Evolutionary conservation across 2,888 invertebrate genomes (phyloP).

Genomic region (Spilarctia lutea): DNA sequence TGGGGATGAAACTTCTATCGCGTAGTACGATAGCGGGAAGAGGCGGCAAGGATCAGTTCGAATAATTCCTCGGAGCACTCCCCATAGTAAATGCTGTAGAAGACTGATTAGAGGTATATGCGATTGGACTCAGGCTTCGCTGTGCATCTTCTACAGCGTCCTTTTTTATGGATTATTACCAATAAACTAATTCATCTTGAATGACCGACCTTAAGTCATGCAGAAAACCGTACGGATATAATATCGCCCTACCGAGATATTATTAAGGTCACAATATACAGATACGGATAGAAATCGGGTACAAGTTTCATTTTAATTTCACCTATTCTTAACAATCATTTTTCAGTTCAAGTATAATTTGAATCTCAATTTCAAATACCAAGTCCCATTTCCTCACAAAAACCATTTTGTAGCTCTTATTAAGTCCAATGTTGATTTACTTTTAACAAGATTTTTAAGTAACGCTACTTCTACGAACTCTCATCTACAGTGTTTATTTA

Average conservation of each 20-base stretch:
- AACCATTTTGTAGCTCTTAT: neutral
- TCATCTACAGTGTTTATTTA: neutral
- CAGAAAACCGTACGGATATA: neutral
- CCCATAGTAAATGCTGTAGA: too few species aligned
- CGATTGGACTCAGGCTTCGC: too few species aligned
- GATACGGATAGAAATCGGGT: neutral
- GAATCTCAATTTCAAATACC: neutral
- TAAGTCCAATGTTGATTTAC: neutral
- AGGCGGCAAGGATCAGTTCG: too few species aligned
- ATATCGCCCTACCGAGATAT: neutral
- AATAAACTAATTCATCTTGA: neutral
- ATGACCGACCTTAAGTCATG: neutral
- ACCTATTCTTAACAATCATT: neutral
- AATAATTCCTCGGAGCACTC: too few species aligned
- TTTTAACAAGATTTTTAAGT: neutral
- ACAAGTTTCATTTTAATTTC: too few species aligned
- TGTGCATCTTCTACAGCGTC: too few species aligned
- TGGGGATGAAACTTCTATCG: too few species aligned
- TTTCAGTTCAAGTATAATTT: neutral
- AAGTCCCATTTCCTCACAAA: neutral
- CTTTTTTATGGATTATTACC: too few species aligned
- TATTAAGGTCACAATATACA: neutral
- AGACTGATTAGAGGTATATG: too few species aligned
- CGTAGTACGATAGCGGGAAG: too few species aligned
- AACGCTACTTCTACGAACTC: neutral